A percentile compares a stretch with the other conserved stretches of the same genome.
Evolutionary conservation across 2,797 vertebrate genomes (phyloP).

Genomic region (Amniataba percoides): DNA sequence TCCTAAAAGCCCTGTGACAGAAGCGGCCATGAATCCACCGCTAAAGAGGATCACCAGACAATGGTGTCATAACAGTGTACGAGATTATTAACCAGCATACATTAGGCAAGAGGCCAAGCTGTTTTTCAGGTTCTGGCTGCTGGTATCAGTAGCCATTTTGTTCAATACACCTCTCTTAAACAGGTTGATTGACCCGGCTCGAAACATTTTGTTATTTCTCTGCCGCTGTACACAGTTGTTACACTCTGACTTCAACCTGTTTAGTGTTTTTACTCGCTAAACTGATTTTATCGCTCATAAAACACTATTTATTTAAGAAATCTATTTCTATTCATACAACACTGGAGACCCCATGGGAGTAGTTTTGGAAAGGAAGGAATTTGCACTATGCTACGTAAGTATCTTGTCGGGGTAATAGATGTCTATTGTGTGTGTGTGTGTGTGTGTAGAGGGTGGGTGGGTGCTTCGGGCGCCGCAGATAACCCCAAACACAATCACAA

Average conservation of each 20-base stretch:
- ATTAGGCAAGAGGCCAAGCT: conserved; percentile 46
- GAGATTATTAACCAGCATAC: conserved; percentile 60
- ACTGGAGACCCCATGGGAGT: not conserved
- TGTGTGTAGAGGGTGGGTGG: not conserved
- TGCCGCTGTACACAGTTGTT: not conserved
- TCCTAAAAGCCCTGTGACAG: conserved; percentile 69
- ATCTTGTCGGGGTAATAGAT: conserved; percentile 1
- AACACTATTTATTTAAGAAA: not conserved
- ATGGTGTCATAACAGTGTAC: conserved; percentile 72
- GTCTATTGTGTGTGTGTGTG: conserved; percentile 6
- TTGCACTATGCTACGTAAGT: conserved; percentile 4
- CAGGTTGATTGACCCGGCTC: not conserved
- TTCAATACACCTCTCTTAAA: not conserved
- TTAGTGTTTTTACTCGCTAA: not conserved
- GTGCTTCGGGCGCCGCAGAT: conserved; percentile 21
- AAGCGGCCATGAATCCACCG: conserved; percentile 58
- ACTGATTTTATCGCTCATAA: not conserved
- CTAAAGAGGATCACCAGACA: conserved; percentile 63
- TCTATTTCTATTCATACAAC: not conserved
- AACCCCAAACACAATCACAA: conserved; percentile 41
- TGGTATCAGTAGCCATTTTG: conserved; percentile 1
- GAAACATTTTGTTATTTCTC: not conserved
- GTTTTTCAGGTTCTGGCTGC: conserved; percentile 17
- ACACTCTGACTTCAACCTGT: not conserved
- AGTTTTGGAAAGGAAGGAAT: not conserved